phyloP scores from a whole-genome alignment of 2,888 invertebrate species.

The Synanthedon myopaeformis region DNA sequence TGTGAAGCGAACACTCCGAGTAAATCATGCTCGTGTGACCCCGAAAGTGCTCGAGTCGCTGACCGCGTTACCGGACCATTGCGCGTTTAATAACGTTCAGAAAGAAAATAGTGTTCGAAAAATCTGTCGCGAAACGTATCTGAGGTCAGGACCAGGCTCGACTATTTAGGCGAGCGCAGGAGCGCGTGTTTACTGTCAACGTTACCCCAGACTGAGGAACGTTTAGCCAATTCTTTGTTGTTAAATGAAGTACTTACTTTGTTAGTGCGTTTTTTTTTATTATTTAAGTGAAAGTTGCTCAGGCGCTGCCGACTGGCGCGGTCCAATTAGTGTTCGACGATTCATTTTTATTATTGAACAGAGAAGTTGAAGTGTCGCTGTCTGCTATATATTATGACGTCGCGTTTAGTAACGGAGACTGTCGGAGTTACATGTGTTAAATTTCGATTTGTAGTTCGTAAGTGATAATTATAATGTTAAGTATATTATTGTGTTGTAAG shows the following conservation, averaged over 20 bases:
- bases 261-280: slow-evolving; percentile 54
- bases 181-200: slow-evolving; percentile 7
- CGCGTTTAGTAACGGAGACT: slow-evolving; percentile 21
- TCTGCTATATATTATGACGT: slow-evolving; percentile 31
- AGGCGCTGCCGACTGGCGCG: slow-evolving; percentile 62
- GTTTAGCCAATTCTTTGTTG: slow-evolving; percentile 61
- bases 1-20: slow-evolving; percentile 44
- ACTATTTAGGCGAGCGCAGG: slow-evolving; percentile 18
- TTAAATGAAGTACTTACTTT: slow-evolving; percentile 61
- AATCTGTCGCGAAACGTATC: slow-evolving; percentile 7
- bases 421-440: slow-evolving; percentile 39
- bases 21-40: slow-evolving; percentile 31
- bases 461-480: slow-evolving; percentile 53
- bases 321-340: slow-evolving; percentile 62
- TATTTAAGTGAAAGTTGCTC: slow-evolving; percentile 67
- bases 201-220: slow-evolving; percentile 46
- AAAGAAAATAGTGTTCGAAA: background rate
- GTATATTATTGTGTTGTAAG: slow-evolving; percentile 57
- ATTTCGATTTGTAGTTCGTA: slow-evolving; percentile 34
- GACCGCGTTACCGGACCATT: slow-evolving; percentile 34
- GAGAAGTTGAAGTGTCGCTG: slow-evolving; percentile 31
- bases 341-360: slow-evolving; percentile 43
- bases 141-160: slow-evolving; percentile 18
- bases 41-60: slow-evolving; percentile 34
- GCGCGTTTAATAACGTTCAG: slow-evolving; percentile 8